Percentiles rank a stretch among this genome's conserved stretches.
Conservation (phyloP, 1,140 invertebrate genomes). For the Drosophila lacteicornis region DNA sequence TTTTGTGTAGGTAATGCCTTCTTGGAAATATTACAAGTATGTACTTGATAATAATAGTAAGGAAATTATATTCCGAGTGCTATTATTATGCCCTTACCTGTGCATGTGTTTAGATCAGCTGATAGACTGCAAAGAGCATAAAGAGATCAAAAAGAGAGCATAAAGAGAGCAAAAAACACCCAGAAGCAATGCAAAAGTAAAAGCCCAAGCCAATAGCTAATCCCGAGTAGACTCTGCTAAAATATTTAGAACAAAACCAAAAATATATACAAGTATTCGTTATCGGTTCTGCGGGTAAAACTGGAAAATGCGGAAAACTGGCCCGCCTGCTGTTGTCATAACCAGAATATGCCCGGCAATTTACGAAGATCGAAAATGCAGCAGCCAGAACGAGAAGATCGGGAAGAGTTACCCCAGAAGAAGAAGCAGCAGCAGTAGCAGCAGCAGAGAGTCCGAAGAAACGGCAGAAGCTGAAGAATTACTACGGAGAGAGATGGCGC, state of each 20-base stretch:
- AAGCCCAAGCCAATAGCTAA: constrained; percentile 29
- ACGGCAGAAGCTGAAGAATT: constrained; percentile 12
- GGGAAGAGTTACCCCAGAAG: background rate
- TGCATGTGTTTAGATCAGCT: constrained; percentile 8
- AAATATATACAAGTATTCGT: constrained; percentile 4
- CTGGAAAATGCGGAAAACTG: constrained; percentile 45
- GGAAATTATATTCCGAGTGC: background rate
- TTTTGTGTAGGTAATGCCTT: background rate
- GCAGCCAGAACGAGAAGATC: constrained; percentile 8
- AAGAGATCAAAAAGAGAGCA: too few relatives aligned
- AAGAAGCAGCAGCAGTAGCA: background rate
- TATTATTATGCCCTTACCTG: background rate
- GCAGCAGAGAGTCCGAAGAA: background rate
- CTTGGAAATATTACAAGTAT: too few relatives aligned
- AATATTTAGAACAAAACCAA: constrained; percentile 62
- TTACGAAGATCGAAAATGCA: constrained; percentile 31
- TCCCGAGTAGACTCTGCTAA: constrained; percentile 18
- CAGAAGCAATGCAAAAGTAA: constrained; percentile 46
- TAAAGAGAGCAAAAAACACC: constrained; percentile 4
- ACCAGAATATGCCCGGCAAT: constrained; percentile 19
- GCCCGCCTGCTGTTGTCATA: constrained; percentile 34
- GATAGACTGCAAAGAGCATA: constrained; percentile 6
- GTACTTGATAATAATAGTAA: too few relatives aligned
- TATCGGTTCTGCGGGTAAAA: constrained; percentile 13
- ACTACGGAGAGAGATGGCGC: constrained; percentile 12